A percentile compares a stretch with the other conserved stretches of the same genome.
Conservation (phyloP, 2,888 invertebrate species). For the Eupithecia vulgata region DNA sequence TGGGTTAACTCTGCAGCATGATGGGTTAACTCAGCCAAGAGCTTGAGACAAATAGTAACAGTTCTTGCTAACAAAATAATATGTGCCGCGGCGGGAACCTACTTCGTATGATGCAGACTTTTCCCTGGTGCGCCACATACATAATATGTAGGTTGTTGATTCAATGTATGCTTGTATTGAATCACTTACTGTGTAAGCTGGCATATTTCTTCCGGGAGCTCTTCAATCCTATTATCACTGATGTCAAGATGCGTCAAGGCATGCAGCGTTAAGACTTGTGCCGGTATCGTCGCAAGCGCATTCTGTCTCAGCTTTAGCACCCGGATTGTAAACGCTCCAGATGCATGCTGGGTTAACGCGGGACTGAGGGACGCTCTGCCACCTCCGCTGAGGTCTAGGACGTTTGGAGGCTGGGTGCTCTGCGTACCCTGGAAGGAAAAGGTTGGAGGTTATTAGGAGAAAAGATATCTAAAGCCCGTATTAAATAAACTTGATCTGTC, state of each 20-base stretch:
- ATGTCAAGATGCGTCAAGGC: conserved; percentile 87
- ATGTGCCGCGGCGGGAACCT: too few relatives aligned
- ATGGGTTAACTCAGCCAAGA: too few relatives aligned
- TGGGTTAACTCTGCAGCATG: too few relatives aligned
- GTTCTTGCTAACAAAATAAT: too few relatives aligned
- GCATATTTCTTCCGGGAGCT: conserved; percentile 86
- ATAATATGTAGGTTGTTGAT: too few relatives aligned
- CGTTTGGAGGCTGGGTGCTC: conserved; percentile 77
- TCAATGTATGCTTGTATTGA: not conserved
- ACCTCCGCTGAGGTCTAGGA: conserved; percentile 73
- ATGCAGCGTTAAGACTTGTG: conserved; percentile 84
- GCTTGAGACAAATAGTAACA: too few relatives aligned
- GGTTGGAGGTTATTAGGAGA: not conserved
- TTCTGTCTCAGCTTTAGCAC: conserved; percentile 77
- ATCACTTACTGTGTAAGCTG: conserved; percentile 74
- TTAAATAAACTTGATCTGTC: too few relatives aligned
- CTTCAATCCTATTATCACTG: conserved; percentile 86
- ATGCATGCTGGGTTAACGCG: conserved; percentile 67
- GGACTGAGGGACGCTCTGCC: conserved; percentile 66
- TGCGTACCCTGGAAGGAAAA: conserved; percentile 69
- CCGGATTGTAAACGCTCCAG: conserved; percentile 69
- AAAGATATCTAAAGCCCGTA: not conserved
- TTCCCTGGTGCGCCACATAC: too few relatives aligned
- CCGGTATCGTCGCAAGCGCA: conserved; percentile 84
- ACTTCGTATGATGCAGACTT: too few relatives aligned